Percentiles rank a stretch among this genome's conserved stretches.
Evolutionary conservation across 2,888 invertebrate genomes (phyloP).

Genomic region (Polydesmus complanatus): DNA sequence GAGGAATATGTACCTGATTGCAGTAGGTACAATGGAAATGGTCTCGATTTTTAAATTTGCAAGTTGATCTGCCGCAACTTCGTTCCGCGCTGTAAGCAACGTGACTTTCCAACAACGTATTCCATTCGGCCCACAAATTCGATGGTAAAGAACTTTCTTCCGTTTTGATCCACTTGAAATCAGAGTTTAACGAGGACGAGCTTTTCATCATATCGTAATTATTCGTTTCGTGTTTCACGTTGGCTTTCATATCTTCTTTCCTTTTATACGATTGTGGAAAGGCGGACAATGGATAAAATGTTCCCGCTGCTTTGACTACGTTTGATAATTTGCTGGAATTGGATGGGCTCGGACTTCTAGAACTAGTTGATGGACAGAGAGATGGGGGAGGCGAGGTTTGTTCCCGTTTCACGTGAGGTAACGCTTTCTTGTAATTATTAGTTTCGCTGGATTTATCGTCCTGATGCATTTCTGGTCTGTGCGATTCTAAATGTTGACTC

Average conservation of each 20-base stretch:
- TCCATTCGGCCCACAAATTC: conserved; percentile 17
- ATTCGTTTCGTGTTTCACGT: conserved; percentile 13
- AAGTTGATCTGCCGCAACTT: conserved; percentile 60
- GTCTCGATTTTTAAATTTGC: conserved; percentile 60
- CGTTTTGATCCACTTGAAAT: conserved; percentile 12
- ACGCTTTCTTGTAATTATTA: neutral
- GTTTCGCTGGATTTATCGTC: neutral
- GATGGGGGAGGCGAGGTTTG: conserved; percentile 19
- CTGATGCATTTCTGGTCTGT: conserved; percentile 28
- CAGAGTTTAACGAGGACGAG: conserved; percentile 15
- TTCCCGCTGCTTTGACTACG: conserved; percentile 82
- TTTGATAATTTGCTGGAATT: conserved; percentile 5
- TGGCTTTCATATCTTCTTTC: neutral
- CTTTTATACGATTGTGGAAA: conserved; percentile 25
- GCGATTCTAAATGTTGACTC: conserved; percentile 55
- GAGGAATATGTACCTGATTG: conserved; percentile 47
- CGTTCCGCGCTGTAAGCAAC: conserved; percentile 48
- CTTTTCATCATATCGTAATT: conserved; percentile 7
- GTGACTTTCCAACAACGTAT: conserved; percentile 21
- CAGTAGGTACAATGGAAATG: conserved; percentile 68
- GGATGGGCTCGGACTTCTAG: conserved; percentile 10
- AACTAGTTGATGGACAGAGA: conserved; percentile 7
- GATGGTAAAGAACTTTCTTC: conserved; percentile 1
- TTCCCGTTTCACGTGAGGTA: conserved; percentile 4
- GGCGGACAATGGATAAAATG: conserved; percentile 71